Conservation (phyloP, 2,888 invertebrate genomes). For the Myopa testacea region DNA sequence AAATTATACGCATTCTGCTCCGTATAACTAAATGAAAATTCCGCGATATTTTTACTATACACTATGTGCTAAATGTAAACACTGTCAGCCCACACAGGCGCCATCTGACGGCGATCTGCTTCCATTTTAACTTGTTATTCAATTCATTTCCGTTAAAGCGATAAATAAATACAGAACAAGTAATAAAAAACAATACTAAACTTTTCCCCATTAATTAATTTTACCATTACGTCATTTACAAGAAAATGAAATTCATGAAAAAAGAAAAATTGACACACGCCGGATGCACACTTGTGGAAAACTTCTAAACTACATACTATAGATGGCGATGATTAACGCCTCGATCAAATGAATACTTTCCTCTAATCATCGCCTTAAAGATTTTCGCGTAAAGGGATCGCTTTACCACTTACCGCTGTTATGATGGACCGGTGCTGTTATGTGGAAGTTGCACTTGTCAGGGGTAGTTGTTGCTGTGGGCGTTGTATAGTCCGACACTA, state of each 20-base stretch:
- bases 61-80: conserved; percentile 54
- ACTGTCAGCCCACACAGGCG: conserved; percentile 63
- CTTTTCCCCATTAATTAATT: no score
- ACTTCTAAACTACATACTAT: no score
- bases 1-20: not conserved
- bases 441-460: conserved; percentile 64
- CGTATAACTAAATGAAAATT: no score
- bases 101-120: conserved; percentile 49
- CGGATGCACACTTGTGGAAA: conserved; percentile 35
- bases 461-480: conserved; percentile 50
- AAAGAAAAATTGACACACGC: conserved; percentile 46
- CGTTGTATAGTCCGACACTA: conserved; percentile 53
- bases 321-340: no score
- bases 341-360: no score
- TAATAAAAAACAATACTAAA: no score
- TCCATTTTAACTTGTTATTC: conserved; percentile 47
- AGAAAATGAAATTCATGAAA: not conserved
- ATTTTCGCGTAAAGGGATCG: not conserved
- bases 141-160: conserved; percentile 63
- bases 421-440: conserved; percentile 58
- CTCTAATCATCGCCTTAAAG: not conserved
- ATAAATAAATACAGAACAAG: conserved; percentile 26
- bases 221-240: no score
- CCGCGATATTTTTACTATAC: not conserved
- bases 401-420: conserved; percentile 57